phyloP scores from a whole-genome alignment of 2,888 invertebrate genomes.

The Busseola fusca region DNA sequence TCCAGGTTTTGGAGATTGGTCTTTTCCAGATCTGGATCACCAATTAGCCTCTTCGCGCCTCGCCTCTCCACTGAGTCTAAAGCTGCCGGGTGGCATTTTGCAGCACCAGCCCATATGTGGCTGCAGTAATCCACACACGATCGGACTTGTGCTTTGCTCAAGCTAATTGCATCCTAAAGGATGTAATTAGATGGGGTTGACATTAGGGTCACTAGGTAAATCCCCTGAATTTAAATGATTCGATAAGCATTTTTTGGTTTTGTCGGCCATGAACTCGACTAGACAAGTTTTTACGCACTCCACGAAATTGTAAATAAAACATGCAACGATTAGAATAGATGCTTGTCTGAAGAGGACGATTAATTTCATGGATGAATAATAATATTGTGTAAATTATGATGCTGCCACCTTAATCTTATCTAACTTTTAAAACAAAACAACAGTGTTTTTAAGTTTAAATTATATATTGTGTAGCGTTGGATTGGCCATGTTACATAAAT shows the following conservation, averaged over 20 bases:
- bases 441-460: constrained; percentile 73
- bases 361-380: constrained; percentile 76
- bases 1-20: no score
- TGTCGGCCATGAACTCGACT: constrained; percentile 41
- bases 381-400: constrained; percentile 71
- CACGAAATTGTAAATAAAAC: constrained; percentile 26
- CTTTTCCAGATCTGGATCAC: no score
- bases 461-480: constrained; percentile 75
- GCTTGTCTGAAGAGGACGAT: constrained; percentile 64
- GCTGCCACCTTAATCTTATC: constrained; percentile 78
- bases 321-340: constrained; percentile 57
- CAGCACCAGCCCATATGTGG: no score
- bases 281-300: constrained; percentile 53
- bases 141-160: no score
- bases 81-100: no score
- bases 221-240: constrained; percentile 48
- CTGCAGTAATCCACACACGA: no score
- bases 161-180: no score
- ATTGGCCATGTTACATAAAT: constrained; percentile 84
- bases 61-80: no score
- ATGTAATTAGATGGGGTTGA: not conserved
- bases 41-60: no score
- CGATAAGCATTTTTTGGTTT: constrained; percentile 60
- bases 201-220: constrained; percentile 23
- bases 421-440: constrained; percentile 83